Percentiles rank a stretch among this genome's conserved stretches.
phyloP scores from a whole-genome alignment of 2,113 vertebrate genomes.

The Chlorocebus sabaeus region DNA sequence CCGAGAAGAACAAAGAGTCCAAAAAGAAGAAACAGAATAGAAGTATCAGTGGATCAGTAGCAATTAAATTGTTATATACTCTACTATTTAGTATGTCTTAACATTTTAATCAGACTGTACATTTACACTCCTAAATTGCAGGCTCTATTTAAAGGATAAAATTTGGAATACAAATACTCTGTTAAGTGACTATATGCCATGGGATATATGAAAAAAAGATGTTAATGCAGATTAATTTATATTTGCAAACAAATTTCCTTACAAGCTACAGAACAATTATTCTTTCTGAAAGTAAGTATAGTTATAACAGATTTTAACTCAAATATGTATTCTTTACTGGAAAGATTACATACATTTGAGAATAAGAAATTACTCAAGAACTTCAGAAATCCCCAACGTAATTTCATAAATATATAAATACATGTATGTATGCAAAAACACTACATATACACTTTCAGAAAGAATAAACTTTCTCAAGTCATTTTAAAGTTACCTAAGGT shows the following conservation, averaged over 20 bases:
- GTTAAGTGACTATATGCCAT: constrained; percentile 29
- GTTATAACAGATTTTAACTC: not conserved
- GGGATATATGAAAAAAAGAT: constrained; percentile 17
- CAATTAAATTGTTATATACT: not conserved
- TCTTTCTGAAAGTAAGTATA: constrained; percentile 61
- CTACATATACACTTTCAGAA: constrained; percentile 6
- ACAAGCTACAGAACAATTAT: not conserved
- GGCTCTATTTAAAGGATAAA: constrained; percentile 63
- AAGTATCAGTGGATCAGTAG: constrained; percentile 46
- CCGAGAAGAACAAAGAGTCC: constrained; percentile 81
- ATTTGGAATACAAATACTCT: constrained; percentile 54
- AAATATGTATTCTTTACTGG: constrained; percentile 26
- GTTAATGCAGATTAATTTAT: constrained; percentile 47
- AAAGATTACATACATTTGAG: constrained; percentile 41
- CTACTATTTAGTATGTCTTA: not conserved
- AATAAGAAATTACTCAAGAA: constrained; percentile 33
- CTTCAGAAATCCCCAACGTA: not conserved
- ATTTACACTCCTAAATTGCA: constrained; percentile 20
- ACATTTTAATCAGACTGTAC: constrained; percentile 25
- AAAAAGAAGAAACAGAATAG: constrained; percentile 73
- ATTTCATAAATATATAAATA: not conserved
- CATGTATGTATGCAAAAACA: not conserved
- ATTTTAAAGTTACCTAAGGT: constrained; percentile 20
- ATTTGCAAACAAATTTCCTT: constrained; percentile 37
- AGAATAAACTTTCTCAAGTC: constrained; percentile 35